Evolutionary conservation across 2,888 invertebrate genomes (phyloP), one percentile per base, ranked within the genome.

Genomic region (Drosophila melanocephala): DNA sequence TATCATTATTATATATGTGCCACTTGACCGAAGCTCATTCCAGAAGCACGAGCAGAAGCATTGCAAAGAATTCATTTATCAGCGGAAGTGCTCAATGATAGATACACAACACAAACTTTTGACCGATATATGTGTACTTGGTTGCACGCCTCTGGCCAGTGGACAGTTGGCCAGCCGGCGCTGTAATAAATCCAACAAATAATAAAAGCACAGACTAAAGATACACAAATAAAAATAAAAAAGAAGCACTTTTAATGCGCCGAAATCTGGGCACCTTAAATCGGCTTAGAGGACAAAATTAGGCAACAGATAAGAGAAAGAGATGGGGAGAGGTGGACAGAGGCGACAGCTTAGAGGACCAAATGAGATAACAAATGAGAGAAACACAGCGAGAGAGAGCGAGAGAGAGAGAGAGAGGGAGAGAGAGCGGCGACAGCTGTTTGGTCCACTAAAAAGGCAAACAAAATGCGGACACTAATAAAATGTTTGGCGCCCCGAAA

Each of bases 191-290:
- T 60, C 68, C 60, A 60, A 52, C 73, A 70, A 76, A 63, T 78
- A 83, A 76, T 68, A 62, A 77, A 71, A 75, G 10, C 66, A 52
- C 42, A 51, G 47, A 28, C 10, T 51, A 10, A 28, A 51, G 51
- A 28, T 28, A 51, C 50, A 50, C 50, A 50, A 50, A 57, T 47
- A 19, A 26, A 28, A 37, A 50, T 37, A 16, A 19, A 42, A 2
- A 55, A 16, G 19, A 33, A 60, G 22, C 50, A 58, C 58, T 74
- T 88, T 77, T 89, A 84, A 87, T 81, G 74, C 81, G 64, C 19
- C 44, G 47, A 81, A 85, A 88, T 88, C 81, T 88, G 89, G 76
- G 84, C 89, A 90, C 83, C 90, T 90, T 83, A 80, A 86, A 72
- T 72, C 80, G 86, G 90, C 89, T 90, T 83, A 90, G 62, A 63